Conservation (phyloP, 2,888 invertebrate species). For the Pseudolycoriella hygida region DNA sequence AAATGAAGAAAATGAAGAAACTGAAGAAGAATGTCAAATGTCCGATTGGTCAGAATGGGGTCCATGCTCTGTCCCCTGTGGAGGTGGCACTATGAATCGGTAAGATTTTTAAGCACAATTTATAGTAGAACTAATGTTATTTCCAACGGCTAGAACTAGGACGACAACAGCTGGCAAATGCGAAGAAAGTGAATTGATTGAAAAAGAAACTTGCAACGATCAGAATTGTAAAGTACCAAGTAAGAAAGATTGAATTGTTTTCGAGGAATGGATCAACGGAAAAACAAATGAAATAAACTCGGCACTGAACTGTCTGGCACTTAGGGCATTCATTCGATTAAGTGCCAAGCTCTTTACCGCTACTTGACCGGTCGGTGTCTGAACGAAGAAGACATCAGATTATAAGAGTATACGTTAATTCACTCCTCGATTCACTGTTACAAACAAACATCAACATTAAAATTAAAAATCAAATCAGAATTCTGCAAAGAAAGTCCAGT, state of each 20-base stretch:
- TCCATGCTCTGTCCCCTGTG: conserved; percentile 62
- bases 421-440: no score
- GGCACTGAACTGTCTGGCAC: no score
- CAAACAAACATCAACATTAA: no score
- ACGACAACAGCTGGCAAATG: neutral
- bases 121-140: neutral
- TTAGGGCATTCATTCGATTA: no score
- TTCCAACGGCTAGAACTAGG: conserved; percentile 2
- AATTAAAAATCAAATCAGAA: conserved; percentile 2
- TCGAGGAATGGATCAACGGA: neutral
- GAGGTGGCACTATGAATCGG: conserved; percentile 49
- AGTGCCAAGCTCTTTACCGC: no score
- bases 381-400: no score
- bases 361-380: no score
- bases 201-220: neutral
- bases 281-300: no score
- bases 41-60: conserved; percentile 67
- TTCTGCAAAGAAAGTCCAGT: conserved; percentile 27
- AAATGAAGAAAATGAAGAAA: neutral
- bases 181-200: neutral
- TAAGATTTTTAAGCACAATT: conserved; percentile 9
- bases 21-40: conserved; percentile 35
- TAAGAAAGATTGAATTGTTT: neutral
- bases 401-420: no score
- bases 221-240: neutral